Conservation (phyloP, 2,113 vertebrate genomes). For the Morphnarchus princeps region DNA sequence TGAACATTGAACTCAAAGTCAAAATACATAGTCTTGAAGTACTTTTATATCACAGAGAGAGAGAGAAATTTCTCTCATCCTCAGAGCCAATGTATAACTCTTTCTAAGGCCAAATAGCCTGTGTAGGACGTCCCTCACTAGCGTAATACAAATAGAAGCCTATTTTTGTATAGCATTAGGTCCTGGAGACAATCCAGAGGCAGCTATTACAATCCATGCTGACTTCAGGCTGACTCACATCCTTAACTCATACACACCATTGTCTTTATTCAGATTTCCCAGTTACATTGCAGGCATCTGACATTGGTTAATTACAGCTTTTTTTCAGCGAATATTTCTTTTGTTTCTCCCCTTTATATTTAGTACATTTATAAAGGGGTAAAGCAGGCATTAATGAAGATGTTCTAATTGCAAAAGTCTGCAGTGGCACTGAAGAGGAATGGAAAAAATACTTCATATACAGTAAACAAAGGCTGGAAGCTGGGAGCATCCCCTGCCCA, state of each 20-base stretch:
- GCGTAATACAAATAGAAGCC: neutral
- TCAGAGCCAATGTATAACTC: neutral
- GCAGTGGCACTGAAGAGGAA: neutral
- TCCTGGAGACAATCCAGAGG: slow-evolving; percentile 14
- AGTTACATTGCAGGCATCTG: slow-evolving; percentile 5
- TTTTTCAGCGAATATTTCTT: neutral
- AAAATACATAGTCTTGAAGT: neutral
- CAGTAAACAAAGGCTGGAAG: neutral
- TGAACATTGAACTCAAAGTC: neutral
- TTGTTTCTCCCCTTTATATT: slow-evolving; percentile 48
- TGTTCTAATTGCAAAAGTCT: neutral
- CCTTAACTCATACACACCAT: neutral
- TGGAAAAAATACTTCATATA: neutral
- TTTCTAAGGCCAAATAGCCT: neutral
- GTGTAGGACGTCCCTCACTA: neutral
- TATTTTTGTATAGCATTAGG: neutral
- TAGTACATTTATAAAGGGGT: neutral
- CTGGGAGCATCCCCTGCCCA: neutral
- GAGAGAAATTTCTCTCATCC: neutral
- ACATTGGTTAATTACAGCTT: slow-evolving; percentile 49
- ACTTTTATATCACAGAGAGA: accelerated
- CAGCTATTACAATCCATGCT: neutral
- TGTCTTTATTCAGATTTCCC: slow-evolving; percentile 43
- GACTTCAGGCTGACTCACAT: slow-evolving; percentile 48
- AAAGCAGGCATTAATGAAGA: slow-evolving; percentile 26